Base-by-base conservation (phyloP, 2,113 vertebrate species). In the Nannobrachium achirus region DNA sequence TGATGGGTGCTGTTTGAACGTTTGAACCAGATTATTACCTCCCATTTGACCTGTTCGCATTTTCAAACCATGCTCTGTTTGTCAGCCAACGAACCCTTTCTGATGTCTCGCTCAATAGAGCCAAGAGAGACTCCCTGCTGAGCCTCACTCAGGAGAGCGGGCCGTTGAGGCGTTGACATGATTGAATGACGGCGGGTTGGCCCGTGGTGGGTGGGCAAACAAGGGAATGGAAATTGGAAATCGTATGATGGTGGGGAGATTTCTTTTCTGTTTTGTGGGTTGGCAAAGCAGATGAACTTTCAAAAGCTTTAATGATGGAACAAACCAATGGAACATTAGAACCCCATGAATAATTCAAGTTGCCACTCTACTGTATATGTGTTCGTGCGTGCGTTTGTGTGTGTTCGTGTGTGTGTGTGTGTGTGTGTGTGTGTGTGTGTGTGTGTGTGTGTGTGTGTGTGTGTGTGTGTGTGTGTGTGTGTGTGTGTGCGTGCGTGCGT, bases 261-360 rank as follows among this genome's bases (percentile, higher is more conserved):
- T 45, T 18, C 9, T 49, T 46, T 38, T 66, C 58, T 39, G 38
- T 61, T 52, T 67, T 2, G 1, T 45, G 16, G 19, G 10, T 60
- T 49, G 52, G 49, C 55, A 48, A 33, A 66, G 69, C 18, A 82
- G 75, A 80, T 75, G 45, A 78, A 80, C 61, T 71, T 71, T 82
- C 78, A 73, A 53, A 42, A 13, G 58, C 62, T 79, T 58, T 59
- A 86, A 73, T 77, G 76, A 85, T 75, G 50, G 74, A 80, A 81
- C 58, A 60, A 82, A 66, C 71, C 75, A 64, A 49, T 8, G 15
- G 56, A 46, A 71, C 79, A 75, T 72, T 66, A 52, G 44, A 78
- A 48, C 62, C 8, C 64, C 66, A 66, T 81, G 71, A 85, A 86
- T 80, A 76, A 84, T 82, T 83, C 8, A 67, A 66, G 65, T 72